A percentile compares a stretch with the other conserved stretches of the same genome.
phyloP scores from a whole-genome alignment of 2,888 invertebrate genomes.

The Aleiodes leptofemur region DNA sequence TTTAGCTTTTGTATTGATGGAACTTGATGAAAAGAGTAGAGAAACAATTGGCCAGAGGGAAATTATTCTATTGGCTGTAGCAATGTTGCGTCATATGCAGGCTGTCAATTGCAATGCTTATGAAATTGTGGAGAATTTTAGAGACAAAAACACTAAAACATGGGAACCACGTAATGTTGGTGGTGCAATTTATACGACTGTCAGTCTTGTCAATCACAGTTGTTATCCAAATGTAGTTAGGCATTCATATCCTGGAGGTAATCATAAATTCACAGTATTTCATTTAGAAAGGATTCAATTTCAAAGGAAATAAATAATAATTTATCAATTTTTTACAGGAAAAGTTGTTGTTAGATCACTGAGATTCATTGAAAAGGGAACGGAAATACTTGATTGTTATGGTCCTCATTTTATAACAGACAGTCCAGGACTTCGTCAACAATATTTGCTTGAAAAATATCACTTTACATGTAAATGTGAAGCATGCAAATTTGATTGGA shows the following conservation, averaged over 20 bases:
- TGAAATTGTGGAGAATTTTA: constrained; percentile 73
- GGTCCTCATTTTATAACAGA: constrained; percentile 74
- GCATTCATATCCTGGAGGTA: constrained; percentile 71
- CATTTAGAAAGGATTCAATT: not conserved
- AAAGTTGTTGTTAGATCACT: constrained; percentile 67
- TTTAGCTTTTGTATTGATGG: constrained; percentile 63
- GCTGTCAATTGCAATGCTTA: constrained; percentile 76
- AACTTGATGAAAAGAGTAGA: constrained; percentile 52
- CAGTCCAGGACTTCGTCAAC: constrained; percentile 64
- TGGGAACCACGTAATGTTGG: constrained; percentile 72
- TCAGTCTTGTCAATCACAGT: constrained; percentile 76
- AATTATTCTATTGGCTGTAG: constrained; percentile 65
- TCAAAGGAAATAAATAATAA: not conserved
- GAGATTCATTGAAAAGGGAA: constrained; percentile 71
- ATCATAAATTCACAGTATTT: constrained; percentile 29
- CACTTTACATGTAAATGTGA: constrained; percentile 74
- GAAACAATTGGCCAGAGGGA: constrained; percentile 55
- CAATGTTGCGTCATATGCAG: constrained; percentile 74
- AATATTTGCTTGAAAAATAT: constrained; percentile 72
- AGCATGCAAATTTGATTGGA: constrained; percentile 74
- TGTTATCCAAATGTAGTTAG: constrained; percentile 76
- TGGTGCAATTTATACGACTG: constrained; percentile 75
- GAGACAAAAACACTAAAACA: constrained; percentile 61
- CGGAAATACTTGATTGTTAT: constrained; percentile 76
- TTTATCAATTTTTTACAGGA: constrained; percentile 57